Conservation (phyloP, 1,140 invertebrate species). For the Leucophenga varia region DNA sequence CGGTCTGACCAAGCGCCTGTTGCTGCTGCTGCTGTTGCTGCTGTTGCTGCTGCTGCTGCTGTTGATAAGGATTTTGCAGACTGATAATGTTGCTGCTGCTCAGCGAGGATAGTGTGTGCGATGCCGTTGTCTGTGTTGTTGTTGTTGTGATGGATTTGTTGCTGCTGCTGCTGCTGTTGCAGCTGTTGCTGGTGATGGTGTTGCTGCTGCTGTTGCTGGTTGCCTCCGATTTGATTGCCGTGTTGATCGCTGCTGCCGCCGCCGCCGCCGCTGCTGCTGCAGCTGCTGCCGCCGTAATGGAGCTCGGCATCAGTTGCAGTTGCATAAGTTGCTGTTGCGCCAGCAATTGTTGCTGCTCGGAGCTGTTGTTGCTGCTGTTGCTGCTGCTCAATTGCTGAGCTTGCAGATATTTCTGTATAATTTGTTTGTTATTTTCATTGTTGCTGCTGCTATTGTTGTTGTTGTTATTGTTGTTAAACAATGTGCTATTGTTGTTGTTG, state of each 20-base stretch:
- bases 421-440: slow-evolving; percentile 44
- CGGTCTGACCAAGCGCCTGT: slow-evolving; percentile 21
- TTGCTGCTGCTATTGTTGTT: slow-evolving; percentile 32
- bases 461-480: slow-evolving; percentile 31
- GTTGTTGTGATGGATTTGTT: slow-evolving; percentile 21
- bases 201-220: slow-evolving; percentile 11
- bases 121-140: slow-evolving; percentile 43
- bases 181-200: slow-evolving; percentile 32
- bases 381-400: slow-evolving; percentile 34
- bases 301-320: slow-evolving; percentile 35
- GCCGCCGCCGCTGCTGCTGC: slow-evolving; percentile 28
- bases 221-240: slow-evolving; percentile 31
- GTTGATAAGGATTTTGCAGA: slow-evolving; percentile 40
- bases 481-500: slow-evolving; percentile 26
- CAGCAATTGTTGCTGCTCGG: slow-evolving; percentile 21
- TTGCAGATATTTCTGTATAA: slow-evolving; percentile 52
- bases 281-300: slow-evolving; percentile 30
- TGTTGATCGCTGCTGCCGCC: slow-evolving; percentile 2
- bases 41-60: slow-evolving; percentile 12
- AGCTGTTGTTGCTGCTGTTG: slow-evolving; percentile 24
- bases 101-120: slow-evolving; percentile 43
- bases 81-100: slow-evolving; percentile 37
- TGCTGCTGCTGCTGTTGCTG: slow-evolving; percentile 30
- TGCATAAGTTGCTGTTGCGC: slow-evolving; percentile 30
- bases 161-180: slow-evolving; percentile 6